Percentiles rank a stretch among this genome's conserved stretches.
phyloP scores from a whole-genome alignment of 2,888 invertebrate genomes.

The Synergus japonicus region DNA sequence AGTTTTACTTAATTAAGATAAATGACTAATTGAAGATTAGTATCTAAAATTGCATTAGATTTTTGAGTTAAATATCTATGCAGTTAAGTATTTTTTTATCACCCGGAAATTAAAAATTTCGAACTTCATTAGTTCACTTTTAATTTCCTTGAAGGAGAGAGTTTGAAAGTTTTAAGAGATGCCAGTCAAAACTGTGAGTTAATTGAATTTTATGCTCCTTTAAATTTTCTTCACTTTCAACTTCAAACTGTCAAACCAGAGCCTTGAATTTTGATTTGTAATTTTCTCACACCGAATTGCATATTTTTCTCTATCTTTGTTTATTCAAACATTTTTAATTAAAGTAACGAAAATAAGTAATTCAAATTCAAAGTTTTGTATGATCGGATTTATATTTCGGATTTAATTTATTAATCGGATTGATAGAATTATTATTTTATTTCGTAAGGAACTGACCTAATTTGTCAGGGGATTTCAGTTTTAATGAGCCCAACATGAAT shows the following conservation, averaged over 20 bases:
- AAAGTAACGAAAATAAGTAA: too few relatives aligned
- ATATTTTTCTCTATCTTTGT: background rate
- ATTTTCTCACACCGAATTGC: background rate
- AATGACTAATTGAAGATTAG: too few relatives aligned
- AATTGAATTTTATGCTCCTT: conserved; percentile 7
- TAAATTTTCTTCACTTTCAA: conserved; percentile 5
- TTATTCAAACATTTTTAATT: background rate
- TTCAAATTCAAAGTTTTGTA: too few relatives aligned
- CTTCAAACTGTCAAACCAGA: background rate
- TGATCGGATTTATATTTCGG: too few relatives aligned
- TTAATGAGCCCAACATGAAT: background rate
- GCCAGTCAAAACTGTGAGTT: conserved; percentile 1
- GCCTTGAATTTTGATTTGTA: background rate
- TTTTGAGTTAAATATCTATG: too few relatives aligned
- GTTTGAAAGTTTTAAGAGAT: background rate
- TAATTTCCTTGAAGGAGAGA: background rate
- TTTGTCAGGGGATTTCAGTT: too few relatives aligned
- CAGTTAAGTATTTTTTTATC: background rate
- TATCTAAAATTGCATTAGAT: too few relatives aligned
- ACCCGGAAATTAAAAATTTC: background rate
- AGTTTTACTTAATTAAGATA: too few relatives aligned
- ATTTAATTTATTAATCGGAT: too few relatives aligned
- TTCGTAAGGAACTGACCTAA: too few relatives aligned
- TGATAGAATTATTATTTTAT: too few relatives aligned
- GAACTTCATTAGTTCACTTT: background rate